phyloP scores from a whole-genome alignment of 2,113 vertebrate genomes.

The Eleginops maclovinus region DNA sequence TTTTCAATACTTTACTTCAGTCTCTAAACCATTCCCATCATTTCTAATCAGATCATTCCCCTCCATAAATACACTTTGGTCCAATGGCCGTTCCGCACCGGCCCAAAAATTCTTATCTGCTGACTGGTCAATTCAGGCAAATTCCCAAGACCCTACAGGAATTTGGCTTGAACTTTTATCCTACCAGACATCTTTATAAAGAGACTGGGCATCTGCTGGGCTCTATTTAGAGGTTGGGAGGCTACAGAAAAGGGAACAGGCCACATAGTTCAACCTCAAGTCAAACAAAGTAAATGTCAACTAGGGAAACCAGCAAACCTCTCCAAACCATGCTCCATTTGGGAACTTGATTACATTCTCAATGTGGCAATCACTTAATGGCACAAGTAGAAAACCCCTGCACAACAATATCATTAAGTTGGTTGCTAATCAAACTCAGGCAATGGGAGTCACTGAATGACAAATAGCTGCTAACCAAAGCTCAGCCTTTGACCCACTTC shows the following conservation, averaged over 20 bases:
- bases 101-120: constrained; percentile 24
- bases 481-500: neutral
- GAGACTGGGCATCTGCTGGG: constrained; percentile 56
- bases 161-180: constrained; percentile 55
- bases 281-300: constrained; percentile 77
- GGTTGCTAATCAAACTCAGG: neutral
- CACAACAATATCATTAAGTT: neutral
- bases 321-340: constrained; percentile 38
- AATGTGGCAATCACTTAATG: constrained; percentile 29
- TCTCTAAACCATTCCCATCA: neutral
- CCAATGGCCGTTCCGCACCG: neutral
- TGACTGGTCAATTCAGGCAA: constrained; percentile 10
- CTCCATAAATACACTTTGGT: neutral
- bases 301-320: constrained; percentile 40
- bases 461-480: constrained; percentile 16
- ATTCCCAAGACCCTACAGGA: constrained; percentile 62
- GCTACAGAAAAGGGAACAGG: constrained; percentile 34
- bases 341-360: constrained; percentile 22
- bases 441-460: neutral
- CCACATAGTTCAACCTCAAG: constrained; percentile 62
- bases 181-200: constrained; percentile 49
- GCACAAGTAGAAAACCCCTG: constrained; percentile 43
- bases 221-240: constrained; percentile 71
- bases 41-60: constrained; percentile 26
- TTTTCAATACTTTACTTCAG: neutral